Percentiles rank a stretch among this genome's conserved stretches.
These are phyloP conservation scores for Drosophila seclusa DNA, from an alignment of 2,888 invertebrate genomes.

Conservation along the genomic window DNA sequence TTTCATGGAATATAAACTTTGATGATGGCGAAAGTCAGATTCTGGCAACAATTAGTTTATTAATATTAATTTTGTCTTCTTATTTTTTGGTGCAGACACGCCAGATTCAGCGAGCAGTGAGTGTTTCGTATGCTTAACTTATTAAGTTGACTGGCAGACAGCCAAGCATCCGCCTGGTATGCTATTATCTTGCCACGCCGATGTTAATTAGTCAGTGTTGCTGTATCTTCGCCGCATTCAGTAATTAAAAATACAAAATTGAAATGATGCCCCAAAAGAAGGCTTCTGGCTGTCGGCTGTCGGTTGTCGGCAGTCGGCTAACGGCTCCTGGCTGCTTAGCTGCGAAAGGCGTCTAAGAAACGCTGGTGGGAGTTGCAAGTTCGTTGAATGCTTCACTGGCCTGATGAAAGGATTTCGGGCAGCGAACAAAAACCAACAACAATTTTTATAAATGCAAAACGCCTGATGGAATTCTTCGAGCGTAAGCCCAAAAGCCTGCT, in stretches of 20 bases:
- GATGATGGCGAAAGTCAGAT: conserved; percentile 26
- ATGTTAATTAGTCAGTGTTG: conserved; percentile 62
- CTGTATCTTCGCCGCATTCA: conserved; percentile 36
- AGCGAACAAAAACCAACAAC: conserved; percentile 6
- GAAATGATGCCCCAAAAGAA: conserved; percentile 22
- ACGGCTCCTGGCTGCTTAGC: conserved; percentile 1
- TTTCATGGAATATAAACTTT: background rate
- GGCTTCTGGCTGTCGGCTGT: background rate
- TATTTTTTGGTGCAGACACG: background rate
- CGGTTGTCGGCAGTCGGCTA: background rate
- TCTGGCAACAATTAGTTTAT: conserved; percentile 72
- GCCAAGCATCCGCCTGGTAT: conserved; percentile 6
- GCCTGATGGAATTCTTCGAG: conserved; percentile 4
- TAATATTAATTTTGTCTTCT: conserved; percentile 57
- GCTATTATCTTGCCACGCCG: conserved; percentile 26
- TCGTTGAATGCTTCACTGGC: conserved; percentile 34
- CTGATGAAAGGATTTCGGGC: conserved; percentile 38
- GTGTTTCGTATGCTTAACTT: conserved; percentile 56
- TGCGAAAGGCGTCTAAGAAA: conserved; percentile 17
- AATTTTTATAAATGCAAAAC: conserved; percentile 26
- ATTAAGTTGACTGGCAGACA: conserved; percentile 37
- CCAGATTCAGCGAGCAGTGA: conserved; percentile 37
- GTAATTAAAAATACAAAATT: conserved; percentile 63
- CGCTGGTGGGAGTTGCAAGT: conserved; percentile 4
- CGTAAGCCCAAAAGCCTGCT: conserved; percentile 6